phyloP scores from a whole-genome alignment of 1,140 invertebrate genomes.

The Neodiprion virginianus region DNA sequence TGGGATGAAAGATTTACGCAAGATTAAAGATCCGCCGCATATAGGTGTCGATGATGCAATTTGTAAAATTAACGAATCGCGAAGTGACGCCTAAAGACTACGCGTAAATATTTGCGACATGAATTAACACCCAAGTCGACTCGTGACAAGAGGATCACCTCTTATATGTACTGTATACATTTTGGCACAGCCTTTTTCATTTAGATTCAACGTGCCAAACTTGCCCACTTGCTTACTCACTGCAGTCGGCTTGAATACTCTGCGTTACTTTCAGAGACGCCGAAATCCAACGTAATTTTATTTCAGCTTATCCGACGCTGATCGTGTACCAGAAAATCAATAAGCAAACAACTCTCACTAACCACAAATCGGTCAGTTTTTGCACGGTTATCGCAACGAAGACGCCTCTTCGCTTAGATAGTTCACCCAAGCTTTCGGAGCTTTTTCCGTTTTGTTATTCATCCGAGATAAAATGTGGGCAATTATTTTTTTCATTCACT shows the following conservation, averaged over 20 bases:
- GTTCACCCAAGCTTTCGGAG: too few species aligned
- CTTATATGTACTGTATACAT: not conserved
- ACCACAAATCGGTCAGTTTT: too few species aligned
- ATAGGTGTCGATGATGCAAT: too few species aligned
- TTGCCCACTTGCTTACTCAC: not conserved
- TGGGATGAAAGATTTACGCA: too few species aligned
- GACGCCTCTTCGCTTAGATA: too few species aligned
- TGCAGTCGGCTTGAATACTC: not conserved
- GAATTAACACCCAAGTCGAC: not conserved
- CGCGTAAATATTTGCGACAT: not conserved
- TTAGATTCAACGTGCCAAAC: not conserved
- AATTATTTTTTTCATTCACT: too few species aligned
- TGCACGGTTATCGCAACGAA: too few species aligned
- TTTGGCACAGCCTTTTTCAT: conserved; percentile 4
- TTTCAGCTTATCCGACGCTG: not conserved
- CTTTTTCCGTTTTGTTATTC: too few species aligned
- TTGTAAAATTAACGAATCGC: too few species aligned
- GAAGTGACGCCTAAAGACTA: too few species aligned
- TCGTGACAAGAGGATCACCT: not conserved
- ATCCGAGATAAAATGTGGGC: too few species aligned
- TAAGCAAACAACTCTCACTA: not conserved
- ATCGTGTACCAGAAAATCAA: not conserved
- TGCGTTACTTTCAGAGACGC: not conserved
- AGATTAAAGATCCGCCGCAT: too few species aligned
- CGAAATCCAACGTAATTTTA: not conserved